Conservation (phyloP, 2,888 invertebrate genomes). For the Apeira syringaria region DNA sequence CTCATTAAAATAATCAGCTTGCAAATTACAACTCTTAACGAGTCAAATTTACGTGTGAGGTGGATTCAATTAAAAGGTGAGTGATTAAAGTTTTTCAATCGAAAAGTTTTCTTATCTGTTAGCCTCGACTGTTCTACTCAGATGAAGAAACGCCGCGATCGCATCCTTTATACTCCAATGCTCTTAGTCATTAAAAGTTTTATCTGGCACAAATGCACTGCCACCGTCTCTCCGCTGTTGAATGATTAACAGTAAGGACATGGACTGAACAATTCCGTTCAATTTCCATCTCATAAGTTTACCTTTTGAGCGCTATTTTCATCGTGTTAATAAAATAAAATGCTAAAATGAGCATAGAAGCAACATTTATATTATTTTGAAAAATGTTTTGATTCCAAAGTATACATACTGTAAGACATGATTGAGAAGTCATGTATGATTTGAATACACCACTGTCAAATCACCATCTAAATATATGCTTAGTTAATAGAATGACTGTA, state of each 20-base stretch:
- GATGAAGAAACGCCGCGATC: conserved; percentile 47
- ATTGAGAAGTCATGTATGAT: too few species aligned
- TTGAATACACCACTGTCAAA: too few species aligned
- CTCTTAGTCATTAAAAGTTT: conserved; percentile 66
- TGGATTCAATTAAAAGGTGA: conserved; percentile 30
- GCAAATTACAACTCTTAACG: conserved; percentile 8
- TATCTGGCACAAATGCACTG: conserved; percentile 60
- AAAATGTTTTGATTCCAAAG: too few species aligned
- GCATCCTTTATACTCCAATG: conserved; percentile 55
- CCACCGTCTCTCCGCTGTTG: conserved; percentile 27
- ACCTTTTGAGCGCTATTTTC: too few species aligned
- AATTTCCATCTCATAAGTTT: too few species aligned
- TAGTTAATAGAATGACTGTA: too few species aligned
- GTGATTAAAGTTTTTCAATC: conserved; percentile 44
- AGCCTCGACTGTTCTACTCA: conserved; percentile 44
- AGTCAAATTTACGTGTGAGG: conserved; percentile 20
- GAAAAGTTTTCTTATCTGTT: conserved; percentile 60
- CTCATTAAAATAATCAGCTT: conserved; percentile 7
- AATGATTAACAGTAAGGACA: conserved; percentile 13
- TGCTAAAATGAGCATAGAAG: too few species aligned
- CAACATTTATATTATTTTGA: too few species aligned
- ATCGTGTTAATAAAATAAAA: too few species aligned
- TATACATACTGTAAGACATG: too few species aligned
- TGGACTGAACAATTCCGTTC: too few species aligned
- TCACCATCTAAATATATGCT: too few species aligned